Evolutionary conservation across 2,113 vertebrate genomes (phyloP), one percentile per base, ranked within the genome.

Genomic region (Pachypanchax playfairii): DNA sequence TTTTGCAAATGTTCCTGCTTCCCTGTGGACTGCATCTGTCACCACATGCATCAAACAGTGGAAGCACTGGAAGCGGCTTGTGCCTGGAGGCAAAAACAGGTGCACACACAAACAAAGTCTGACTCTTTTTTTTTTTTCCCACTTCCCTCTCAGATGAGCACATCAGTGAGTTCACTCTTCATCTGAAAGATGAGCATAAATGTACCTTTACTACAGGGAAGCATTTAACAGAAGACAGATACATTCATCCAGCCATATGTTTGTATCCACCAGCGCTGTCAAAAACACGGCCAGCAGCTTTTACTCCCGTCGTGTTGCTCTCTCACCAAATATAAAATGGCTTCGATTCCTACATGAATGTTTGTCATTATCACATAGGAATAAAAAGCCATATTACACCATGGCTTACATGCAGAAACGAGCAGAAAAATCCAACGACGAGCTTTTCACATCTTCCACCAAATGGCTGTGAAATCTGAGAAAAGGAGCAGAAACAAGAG

Each of bases 321-420:
- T 93, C 93, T 95, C 92, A 91, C 97, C 94, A 93, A 91, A 92
- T 98, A 94, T 96, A 95, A 95, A 94, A 96, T 96, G 96, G 97
- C 97, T 99, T 98, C 93, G 93, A 94, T 94, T 94, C 96, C 96
- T 98, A 98, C 95, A 93, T 93, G 96, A 98, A 93, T 93, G 93
- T 92, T 92, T 93, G 94, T 83, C 92, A 96, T 90, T 93, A 95
- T 99, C 97, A 99, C 96, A 97, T 99, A 99, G 97, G 97, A 99
- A 99, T 99, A 98, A 98, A 99, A 99, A 99, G 97, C 97, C 97
- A 99, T 99, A 98, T 94, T 92, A 94, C 97, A 97, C 94, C 91
- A 91, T 91, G 95, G 95, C 94, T 92, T 93, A 93, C 22, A 50
- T 24, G 49, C 26, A 28, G 60, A 61, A 36, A 35, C 43, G 21